Percentiles rank a stretch among this genome's conserved stretches.
phyloP scores from a whole-genome alignment of 2,113 vertebrate species.

The Siniperca chuatsi region DNA sequence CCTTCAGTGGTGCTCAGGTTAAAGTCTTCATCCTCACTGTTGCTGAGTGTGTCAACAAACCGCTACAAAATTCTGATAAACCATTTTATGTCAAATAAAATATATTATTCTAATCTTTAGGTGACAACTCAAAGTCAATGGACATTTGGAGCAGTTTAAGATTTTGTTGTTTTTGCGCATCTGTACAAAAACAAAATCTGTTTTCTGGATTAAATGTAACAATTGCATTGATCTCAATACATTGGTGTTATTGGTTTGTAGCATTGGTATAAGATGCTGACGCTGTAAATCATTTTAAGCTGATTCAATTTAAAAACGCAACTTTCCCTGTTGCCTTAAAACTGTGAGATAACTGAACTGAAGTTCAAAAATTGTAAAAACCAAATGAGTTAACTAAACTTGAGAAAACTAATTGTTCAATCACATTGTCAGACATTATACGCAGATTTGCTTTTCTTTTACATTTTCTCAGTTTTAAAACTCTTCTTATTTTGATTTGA shows the following conservation, averaged over 20 bases:
- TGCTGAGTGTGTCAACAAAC: background rate
- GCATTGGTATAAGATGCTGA: background rate
- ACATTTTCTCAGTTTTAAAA: background rate
- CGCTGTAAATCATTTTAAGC: background rate
- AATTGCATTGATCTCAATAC: background rate
- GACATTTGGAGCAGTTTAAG: background rate
- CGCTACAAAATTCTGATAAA: background rate
- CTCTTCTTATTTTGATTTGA: background rate
- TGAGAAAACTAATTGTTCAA: background rate
- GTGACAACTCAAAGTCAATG: too few relatives aligned
- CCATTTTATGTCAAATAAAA: too few relatives aligned
- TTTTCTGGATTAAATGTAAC: background rate
- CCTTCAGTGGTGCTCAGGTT: background rate
- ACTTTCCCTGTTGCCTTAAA: background rate
- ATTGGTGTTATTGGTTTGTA: background rate
- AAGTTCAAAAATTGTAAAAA: background rate
- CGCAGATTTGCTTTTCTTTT: background rate
- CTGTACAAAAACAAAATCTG: background rate
- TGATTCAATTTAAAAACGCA: background rate
- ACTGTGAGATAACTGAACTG: background rate
- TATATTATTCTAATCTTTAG: background rate
- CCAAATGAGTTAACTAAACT: background rate
- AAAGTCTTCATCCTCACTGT: background rate
- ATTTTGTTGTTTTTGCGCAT: background rate
- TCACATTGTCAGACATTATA: background rate